Evolutionary conservation across 1,140 invertebrate species (phyloP).

Genomic region (Arctopsyche grandis): DNA sequence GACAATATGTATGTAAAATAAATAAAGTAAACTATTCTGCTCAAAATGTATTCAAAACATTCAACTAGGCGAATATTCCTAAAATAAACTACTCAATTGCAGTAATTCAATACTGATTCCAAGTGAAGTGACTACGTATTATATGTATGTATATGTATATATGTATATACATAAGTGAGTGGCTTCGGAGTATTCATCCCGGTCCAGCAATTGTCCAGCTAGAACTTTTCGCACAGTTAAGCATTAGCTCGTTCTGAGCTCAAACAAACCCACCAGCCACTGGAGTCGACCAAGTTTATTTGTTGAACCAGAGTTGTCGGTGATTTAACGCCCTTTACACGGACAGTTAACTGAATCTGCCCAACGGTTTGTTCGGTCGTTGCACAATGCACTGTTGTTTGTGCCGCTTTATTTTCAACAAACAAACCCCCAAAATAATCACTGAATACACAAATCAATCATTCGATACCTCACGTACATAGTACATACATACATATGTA

Average conservation of each 20-base stretch:
- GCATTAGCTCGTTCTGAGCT: background rate
- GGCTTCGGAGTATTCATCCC: background rate
- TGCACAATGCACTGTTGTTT: background rate
- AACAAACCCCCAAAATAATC: too few species aligned
- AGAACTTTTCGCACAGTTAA: constrained; percentile 22
- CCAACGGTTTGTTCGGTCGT: background rate
- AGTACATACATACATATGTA: too few species aligned
- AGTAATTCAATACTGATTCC: too few species aligned
- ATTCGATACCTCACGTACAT: too few species aligned
- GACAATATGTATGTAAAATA: too few species aligned
- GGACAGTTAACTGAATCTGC: constrained; percentile 25
- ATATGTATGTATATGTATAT: background rate
- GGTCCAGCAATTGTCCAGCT: constrained; percentile 1
- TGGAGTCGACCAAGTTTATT: background rate
- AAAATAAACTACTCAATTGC: too few species aligned
- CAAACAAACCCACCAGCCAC: constrained; percentile 12
- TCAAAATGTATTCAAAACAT: too few species aligned
- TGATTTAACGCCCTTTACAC: constrained; percentile 32
- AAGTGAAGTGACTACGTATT: background rate
- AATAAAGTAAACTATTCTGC: too few species aligned
- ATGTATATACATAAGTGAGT: background rate
- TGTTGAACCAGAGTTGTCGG: background rate
- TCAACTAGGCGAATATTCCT: too few species aligned
- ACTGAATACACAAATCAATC: too few species aligned
- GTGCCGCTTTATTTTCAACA: background rate